Conservation (phyloP, 1,140 invertebrate genomes). For the Euwallacea fornicatus region DNA sequence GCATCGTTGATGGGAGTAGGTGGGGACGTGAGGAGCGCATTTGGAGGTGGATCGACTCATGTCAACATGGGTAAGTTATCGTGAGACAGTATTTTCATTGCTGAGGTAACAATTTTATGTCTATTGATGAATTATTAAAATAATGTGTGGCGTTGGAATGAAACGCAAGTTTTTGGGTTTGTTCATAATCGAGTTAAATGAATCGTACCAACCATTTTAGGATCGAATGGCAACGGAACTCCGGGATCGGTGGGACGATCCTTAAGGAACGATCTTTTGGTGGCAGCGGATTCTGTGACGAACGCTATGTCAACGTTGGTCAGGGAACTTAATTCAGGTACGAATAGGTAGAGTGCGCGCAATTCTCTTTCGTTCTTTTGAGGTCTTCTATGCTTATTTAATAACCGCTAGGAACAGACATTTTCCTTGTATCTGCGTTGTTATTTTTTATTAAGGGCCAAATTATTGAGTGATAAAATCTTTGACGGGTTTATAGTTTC, state of each 20-base stretch:
- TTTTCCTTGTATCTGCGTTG: no score
- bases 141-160: background rate
- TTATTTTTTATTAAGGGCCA: no score
- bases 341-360: conserved; percentile 43
- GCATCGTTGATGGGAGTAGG: conserved; percentile 58
- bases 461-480: no score
- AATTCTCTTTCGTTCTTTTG: background rate
- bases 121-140: background rate
- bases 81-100: background rate
- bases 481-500: no score
- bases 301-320: conserved; percentile 96
- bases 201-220: conserved; percentile 24
- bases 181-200: background rate
- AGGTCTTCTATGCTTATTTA: no score
- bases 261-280: conserved; percentile 80
- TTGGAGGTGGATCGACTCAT: conserved; percentile 47
- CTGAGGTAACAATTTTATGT: background rate
- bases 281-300: conserved; percentile 93
- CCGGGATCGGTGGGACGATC: conserved; percentile 62
- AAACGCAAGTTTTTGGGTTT: background rate
- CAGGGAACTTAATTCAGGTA: conserved; percentile 91
- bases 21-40: conserved; percentile 59
- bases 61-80: conserved; percentile 43
- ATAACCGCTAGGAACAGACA: no score
- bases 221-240: conserved; percentile 51